phyloP scores from a whole-genome alignment of 2,113 vertebrate species.

The Petroica traversi region DNA sequence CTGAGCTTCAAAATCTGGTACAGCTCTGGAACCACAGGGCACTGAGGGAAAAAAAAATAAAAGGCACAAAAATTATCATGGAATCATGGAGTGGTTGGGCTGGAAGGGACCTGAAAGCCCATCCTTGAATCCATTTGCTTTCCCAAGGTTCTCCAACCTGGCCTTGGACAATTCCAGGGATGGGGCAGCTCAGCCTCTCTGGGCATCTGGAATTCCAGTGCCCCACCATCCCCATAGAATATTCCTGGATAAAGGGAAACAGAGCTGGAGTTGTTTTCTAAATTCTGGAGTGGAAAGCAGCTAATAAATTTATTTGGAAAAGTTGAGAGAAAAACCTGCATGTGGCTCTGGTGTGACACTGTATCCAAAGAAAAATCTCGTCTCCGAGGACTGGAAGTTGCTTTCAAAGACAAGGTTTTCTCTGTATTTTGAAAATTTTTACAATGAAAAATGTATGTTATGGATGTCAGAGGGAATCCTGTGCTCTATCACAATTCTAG shows the following conservation, averaged over 20 bases:
- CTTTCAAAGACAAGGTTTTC: neutral
- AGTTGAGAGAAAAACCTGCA: neutral
- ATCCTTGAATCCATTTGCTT: neutral
- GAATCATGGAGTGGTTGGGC: neutral
- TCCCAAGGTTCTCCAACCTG: neutral
- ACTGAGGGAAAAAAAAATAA: neutral
- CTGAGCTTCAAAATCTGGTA: neutral
- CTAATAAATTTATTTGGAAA: neutral
- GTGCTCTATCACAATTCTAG: neutral
- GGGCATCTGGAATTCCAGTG: neutral
- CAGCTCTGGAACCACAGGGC: neutral
- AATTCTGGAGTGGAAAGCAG: neutral
- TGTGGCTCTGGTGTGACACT: accelerated
- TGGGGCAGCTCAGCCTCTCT: neutral
- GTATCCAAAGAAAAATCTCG: neutral
- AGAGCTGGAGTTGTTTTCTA: accelerated
- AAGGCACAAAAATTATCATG: neutral
- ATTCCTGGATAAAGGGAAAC: too few relatives aligned
- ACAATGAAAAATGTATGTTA: neutral
- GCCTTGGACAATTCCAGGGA: neutral
- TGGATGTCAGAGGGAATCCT: neutral
- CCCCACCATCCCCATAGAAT: neutral
- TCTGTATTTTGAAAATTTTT: neutral
- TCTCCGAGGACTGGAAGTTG: neutral
- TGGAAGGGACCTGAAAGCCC: neutral